Evolutionary conservation across 2,888 invertebrate species (phyloP).

Genomic region (Cephus runcator): DNA sequence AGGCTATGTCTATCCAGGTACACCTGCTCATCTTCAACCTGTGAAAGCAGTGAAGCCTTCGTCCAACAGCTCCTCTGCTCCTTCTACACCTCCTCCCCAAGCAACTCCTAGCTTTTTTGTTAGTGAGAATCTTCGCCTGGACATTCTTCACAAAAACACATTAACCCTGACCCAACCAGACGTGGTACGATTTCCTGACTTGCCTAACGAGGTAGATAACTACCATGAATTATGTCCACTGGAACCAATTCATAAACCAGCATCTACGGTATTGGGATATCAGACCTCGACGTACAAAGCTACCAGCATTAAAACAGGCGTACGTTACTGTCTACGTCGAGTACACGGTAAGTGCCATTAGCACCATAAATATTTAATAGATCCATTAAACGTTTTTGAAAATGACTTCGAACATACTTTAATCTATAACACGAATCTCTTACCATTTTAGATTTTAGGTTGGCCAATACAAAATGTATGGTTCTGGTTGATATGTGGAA

Average conservation of each 20-base stretch:
- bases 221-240: conserved; percentile 89
- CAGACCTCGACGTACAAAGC: conserved; percentile 92
- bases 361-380: neutral
- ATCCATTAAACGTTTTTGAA: neutral
- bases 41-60: conserved; percentile 58
- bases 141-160: conserved; percentile 80
- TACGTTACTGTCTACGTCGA: conserved; percentile 86
- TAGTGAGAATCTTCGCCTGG: conserved; percentile 84
- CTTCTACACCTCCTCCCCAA: conserved; percentile 54
- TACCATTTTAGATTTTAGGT: conserved; percentile 73
- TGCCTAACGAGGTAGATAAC: conserved; percentile 90
- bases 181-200: conserved; percentile 73
- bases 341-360: conserved; percentile 75
- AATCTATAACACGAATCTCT: neutral
- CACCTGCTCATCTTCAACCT: conserved; percentile 71
- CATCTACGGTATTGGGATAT: conserved; percentile 77
- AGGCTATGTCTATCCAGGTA: conserved; percentile 73
- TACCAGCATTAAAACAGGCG: conserved; percentile 86
- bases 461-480: conserved; percentile 87
- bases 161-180: conserved; percentile 82
- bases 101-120: conserved; percentile 78
- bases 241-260: conserved; percentile 75
- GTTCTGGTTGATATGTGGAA: conserved; percentile 93
- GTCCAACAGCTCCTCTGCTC: conserved; percentile 54
- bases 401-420: neutral